Conservation (phyloP, 2,113 vertebrate species). For the Xiphophorus hellerii region DNA sequence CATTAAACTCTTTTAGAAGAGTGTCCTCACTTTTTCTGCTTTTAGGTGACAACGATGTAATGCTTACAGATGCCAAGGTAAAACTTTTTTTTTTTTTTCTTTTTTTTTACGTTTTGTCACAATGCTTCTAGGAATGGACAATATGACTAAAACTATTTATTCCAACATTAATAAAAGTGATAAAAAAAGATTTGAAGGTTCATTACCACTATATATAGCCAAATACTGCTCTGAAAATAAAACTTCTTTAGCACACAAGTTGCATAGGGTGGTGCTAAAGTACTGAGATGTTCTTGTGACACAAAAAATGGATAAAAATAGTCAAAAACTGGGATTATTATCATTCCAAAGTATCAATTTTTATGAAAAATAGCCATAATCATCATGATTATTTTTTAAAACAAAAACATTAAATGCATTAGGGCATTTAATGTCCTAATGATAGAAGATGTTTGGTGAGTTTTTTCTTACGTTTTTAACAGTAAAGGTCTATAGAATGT, state of each 20-base stretch:
- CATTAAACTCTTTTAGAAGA: neutral
- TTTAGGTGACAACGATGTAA: slow-evolving; percentile 31
- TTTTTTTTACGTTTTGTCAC: neutral
- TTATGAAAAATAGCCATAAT: neutral
- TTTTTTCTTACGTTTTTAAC: no score
- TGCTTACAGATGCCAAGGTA: neutral
- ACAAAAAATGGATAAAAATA: neutral
- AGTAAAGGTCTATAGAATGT: neutral
- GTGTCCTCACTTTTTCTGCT: slow-evolving; percentile 15
- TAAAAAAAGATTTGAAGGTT: neutral
- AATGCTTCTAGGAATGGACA: no score
- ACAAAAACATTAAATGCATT: neutral
- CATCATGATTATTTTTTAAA: neutral
- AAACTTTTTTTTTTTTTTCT: no score
- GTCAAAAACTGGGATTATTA: no score
- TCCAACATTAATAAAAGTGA: neutral
- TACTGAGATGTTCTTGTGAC: neutral
- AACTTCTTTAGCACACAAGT: neutral
- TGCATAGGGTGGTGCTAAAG: neutral
- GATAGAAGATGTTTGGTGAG: no score
- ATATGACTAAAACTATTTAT: neutral
- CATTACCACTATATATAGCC: neutral
- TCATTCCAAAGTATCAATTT: no score
- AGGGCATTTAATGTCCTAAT: no score
- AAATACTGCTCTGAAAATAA: neutral